Evolutionary conservation across 2,797 vertebrate genomes (phyloP), one percentile per base, ranked within the genome.

Genomic region (Rhinophrynus dorsalis): DNA sequence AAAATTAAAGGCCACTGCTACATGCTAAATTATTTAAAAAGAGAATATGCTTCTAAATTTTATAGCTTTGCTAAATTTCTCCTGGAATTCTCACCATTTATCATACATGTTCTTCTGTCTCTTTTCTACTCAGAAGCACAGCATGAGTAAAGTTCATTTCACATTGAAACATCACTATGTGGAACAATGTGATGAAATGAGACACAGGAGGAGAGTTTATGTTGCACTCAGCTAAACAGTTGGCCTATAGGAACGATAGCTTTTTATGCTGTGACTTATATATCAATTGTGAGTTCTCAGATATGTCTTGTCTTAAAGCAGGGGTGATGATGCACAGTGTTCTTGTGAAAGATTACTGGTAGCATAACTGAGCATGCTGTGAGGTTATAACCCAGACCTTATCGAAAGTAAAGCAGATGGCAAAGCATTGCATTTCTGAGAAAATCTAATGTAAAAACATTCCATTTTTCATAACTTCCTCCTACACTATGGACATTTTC

Each of bases 121-220:
- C 85, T 89, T 90, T 87, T 81, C 89, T 93, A 87, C 89, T 91
- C 88, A 92, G 91, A 91, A 89, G 90, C 90, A 87, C 90, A 94
- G 91, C 92, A 81, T 94, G 93, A 91, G 89, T 85, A 88, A 91
- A 91, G 85, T 92, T 93, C 92, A 93, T 95, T 93, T 94, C 85
- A 84, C 91, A 88, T 87, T 94, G 90, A 92, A 93, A 93, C 91
- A 88, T 94, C 91, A 83, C 90, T 81, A 74, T 84, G 77, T 92
- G 91, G 90, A 93, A 84, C 88, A 90, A 82, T 90, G 86, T 88
- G 89, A 92, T 91, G 91, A 93, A 92, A 93, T 92, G 92, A 92
- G 90, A 85, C 87, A 86, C 88, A 88, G 89, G 88, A 86, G 88
- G 88, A 90, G 83, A 86, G 82, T 86, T 88, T 89, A 82, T 89